Conservation (phyloP, 2,113 vertebrate species). For the Miniopterus natalensis region DNA sequence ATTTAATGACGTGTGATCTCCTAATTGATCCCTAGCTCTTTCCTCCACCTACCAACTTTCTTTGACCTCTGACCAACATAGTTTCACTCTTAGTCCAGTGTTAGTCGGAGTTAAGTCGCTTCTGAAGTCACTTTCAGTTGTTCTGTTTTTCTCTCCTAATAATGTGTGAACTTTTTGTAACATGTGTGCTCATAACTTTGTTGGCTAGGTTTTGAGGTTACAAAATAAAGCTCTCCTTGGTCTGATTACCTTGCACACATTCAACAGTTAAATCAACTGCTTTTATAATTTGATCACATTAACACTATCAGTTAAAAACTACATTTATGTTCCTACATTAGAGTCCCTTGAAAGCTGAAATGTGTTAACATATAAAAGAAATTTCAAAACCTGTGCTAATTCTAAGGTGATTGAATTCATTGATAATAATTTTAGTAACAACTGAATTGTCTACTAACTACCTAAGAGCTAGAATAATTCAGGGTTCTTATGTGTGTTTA, state of each 20-base stretch:
- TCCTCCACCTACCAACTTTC: not conserved
- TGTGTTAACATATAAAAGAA: not conserved
- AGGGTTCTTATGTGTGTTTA: not conserved
- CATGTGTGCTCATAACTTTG: not conserved
- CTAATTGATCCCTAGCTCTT: slow-evolving; percentile 9
- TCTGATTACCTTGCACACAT: not conserved
- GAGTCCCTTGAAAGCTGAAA: not conserved
- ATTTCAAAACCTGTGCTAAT: slow-evolving; percentile 7
- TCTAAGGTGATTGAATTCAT: not conserved
- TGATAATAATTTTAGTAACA: not conserved
- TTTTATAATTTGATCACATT: not conserved
- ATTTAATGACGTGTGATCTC: slow-evolving; percentile 51
- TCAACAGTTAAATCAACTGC: not conserved
- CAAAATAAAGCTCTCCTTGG: not conserved
- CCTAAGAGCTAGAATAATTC: not conserved
- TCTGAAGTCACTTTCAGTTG: not conserved
- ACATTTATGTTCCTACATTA: not conserved
- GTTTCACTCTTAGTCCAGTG: not conserved
- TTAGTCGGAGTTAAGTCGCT: not conserved
- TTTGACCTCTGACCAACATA: not conserved
- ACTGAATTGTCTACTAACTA: not conserved
- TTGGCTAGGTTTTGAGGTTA: not conserved
- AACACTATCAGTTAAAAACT: not conserved
- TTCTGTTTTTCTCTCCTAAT: not conserved
- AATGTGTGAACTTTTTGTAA: not conserved